A percentile compares a stretch with the other conserved stretches of the same genome.
These are phyloP conservation scores for Oncorhynchus masou DNA, from an alignment of 2,113 vertebrate species.

Conservation along the genomic window DNA sequence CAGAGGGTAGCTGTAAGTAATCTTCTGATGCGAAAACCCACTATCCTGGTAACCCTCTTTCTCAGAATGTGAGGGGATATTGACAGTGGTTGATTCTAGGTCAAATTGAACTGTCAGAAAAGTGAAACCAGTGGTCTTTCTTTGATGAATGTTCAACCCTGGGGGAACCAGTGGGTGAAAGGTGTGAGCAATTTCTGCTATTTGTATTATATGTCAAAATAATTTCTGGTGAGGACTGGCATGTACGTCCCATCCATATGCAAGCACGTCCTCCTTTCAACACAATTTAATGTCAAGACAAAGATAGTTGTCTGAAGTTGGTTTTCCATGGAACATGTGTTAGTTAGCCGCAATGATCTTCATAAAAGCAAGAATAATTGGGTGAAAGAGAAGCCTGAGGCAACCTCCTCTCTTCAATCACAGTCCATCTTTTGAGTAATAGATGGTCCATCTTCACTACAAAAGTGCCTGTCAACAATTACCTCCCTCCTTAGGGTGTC, in stretches of 20 bases:
- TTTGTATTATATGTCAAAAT: too few species aligned
- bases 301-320: not conserved
- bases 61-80: too few species aligned
- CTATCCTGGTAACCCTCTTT: too few species aligned
- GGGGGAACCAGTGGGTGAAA: too few species aligned
- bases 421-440: slow-evolving; percentile 34
- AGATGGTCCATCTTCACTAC: not conserved
- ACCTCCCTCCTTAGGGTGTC: not conserved
- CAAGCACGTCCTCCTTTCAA: not conserved
- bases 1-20: too few species aligned
- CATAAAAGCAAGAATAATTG: slow-evolving; percentile 18
- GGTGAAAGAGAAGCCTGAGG: slow-evolving; percentile 26
- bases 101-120: too few species aligned
- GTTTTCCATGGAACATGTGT: not conserved
- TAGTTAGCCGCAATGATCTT: slow-evolving; percentile 10
- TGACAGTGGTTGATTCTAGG: too few species aligned
- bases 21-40: too few species aligned
- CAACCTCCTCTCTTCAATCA: not conserved
- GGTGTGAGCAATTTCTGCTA: too few species aligned
- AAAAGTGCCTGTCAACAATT: slow-evolving; percentile 25
- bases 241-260: not conserved
- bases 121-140: too few species aligned
- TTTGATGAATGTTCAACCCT: too few species aligned
- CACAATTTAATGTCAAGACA: not conserved
- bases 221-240: not conserved